Conservation (phyloP, 1,140 invertebrate genomes). For the Fopius arisanus region DNA sequence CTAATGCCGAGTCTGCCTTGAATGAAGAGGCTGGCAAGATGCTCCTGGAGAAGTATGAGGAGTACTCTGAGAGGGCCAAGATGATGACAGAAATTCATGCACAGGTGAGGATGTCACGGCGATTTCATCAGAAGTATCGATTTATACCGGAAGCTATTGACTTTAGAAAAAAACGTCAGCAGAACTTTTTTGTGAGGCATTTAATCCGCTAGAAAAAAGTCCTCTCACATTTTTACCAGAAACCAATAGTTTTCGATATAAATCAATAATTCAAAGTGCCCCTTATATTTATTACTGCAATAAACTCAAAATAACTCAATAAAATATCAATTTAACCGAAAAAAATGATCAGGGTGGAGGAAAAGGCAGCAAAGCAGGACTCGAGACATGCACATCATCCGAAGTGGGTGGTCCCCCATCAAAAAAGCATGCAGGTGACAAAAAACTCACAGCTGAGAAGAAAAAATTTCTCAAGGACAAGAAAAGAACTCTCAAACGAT, state of each 20-base stretch:
- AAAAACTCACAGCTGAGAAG: slow-evolving; percentile 80
- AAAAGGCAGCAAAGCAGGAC: slow-evolving; percentile 55
- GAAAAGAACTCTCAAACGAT: slow-evolving; percentile 86
- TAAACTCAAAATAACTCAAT: too few relatives aligned
- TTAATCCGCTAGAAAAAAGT: too few relatives aligned
- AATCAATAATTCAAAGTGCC: too few relatives aligned
- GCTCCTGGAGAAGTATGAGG: slow-evolving; percentile 89
- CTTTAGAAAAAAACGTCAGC: too few relatives aligned
- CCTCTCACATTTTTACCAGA: too few relatives aligned
- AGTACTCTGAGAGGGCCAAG: slow-evolving; percentile 87
- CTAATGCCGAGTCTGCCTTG: slow-evolving; percentile 92
- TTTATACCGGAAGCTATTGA: too few relatives aligned
- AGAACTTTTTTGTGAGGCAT: too few relatives aligned
- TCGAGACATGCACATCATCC: slow-evolving; percentile 53
- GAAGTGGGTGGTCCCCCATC: slow-evolving; percentile 75
- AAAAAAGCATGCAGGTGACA: slow-evolving; percentile 86
- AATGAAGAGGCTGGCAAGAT: slow-evolving; percentile 95
- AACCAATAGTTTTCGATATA: too few relatives aligned
- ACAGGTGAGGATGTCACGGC: slow-evolving; percentile 61
- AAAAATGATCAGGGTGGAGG: slow-evolving; percentile 46
- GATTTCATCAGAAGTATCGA: too few relatives aligned
- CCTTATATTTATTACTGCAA: too few relatives aligned
- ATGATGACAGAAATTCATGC: slow-evolving; percentile 97
- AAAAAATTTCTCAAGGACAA: slow-evolving; percentile 84
- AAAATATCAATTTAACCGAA: too few relatives aligned